Percentiles rank a stretch among this genome's conserved stretches.
phyloP scores from a whole-genome alignment of 2,888 invertebrate genomes.

The Hartigia nigra region DNA sequence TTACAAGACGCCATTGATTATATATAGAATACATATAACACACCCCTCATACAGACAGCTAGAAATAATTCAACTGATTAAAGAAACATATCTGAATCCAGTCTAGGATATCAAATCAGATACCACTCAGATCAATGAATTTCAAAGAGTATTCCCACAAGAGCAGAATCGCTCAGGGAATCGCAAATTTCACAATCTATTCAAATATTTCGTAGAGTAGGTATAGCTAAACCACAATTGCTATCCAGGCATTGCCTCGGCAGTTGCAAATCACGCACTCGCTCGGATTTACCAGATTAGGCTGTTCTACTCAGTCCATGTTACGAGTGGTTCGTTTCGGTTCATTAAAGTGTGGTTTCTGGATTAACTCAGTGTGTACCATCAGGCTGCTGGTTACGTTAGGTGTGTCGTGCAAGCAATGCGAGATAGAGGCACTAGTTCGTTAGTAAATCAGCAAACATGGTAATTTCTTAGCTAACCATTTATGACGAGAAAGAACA shows the following conservation, averaged over 20 bases:
- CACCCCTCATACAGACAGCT: neutral
- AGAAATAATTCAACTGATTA: neutral
- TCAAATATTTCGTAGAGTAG: neutral
- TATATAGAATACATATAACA: neutral
- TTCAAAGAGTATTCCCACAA: neutral
- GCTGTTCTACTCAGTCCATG: neutral
- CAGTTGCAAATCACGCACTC: conserved; percentile 4
- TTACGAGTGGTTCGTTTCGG: conserved; percentile 11
- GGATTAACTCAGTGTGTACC: conserved; percentile 18
- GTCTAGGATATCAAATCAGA: neutral
- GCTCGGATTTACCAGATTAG: neutral
- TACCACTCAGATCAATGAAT: neutral
- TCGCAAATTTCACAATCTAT: neutral
- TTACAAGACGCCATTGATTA: neutral
- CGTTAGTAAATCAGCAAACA: neutral
- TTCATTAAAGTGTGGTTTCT: conserved; percentile 27
- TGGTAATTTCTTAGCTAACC: neutral
- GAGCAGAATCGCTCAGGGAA: neutral
- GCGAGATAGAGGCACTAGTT: neutral
- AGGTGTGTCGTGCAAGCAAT: neutral
- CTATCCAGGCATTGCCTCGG: neutral
- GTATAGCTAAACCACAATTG: neutral
- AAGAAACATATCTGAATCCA: neutral
- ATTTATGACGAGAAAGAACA: neutral
- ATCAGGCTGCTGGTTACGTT: neutral